These are phyloP conservation scores for Eulemur coronatus DNA, from an alignment of 2,797 vertebrate species.

Conservation along the genomic window DNA sequence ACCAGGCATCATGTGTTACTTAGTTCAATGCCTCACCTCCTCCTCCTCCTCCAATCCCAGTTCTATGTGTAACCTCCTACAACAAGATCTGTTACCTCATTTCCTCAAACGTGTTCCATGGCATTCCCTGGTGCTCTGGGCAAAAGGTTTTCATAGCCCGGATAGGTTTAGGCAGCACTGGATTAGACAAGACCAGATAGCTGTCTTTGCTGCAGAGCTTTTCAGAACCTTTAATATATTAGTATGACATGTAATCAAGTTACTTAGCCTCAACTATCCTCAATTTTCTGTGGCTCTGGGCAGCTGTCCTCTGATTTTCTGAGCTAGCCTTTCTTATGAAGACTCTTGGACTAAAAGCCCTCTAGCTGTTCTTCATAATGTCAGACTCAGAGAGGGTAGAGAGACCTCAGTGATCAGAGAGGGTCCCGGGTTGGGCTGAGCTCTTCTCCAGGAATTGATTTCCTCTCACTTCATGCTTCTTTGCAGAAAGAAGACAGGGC, in stretches of 20 bases:
- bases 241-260: background rate
- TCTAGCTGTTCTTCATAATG: background rate
- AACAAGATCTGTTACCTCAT: background rate
- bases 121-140: background rate
- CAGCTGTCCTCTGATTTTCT: background rate
- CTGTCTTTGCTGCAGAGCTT: background rate
- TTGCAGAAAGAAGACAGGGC: background rate
- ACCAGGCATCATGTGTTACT: rapidly evolving
- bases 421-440: background rate
- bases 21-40: background rate
- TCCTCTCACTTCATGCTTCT: background rate
- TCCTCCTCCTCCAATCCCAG: background rate
- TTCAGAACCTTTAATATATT: background rate
- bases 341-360: background rate
- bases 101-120: background rate
- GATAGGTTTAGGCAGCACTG: background rate
- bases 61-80: background rate
- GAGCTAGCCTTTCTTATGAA: background rate
- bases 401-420: background rate
- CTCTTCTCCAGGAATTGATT: background rate
- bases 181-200: background rate
- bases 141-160: background rate
- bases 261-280: background rate
- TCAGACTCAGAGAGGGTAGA: background rate
- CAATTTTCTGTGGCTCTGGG: background rate